A percentile compares a stretch with the other conserved stretches of the same genome.
Evolutionary conservation across 2,888 invertebrate species (phyloP).

Genomic region (Xanthia togata): DNA sequence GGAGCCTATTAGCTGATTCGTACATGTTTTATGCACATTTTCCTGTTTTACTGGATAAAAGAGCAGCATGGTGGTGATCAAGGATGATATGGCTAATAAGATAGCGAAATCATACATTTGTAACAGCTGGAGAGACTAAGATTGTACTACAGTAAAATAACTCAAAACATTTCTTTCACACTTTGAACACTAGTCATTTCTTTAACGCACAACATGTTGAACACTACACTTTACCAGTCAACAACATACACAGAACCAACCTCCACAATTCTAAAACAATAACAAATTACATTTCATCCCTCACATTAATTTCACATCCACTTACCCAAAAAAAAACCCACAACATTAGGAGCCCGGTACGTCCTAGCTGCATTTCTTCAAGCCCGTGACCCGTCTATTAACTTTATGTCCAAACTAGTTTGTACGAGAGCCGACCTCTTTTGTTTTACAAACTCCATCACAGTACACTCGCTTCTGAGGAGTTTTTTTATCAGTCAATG

Average conservation of each 20-base stretch:
- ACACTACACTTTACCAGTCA: background rate
- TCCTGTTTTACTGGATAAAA: slow-evolving; percentile 23
- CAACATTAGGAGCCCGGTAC: background rate
- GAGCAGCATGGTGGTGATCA: background rate
- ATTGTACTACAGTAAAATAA: background rate
- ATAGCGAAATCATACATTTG: background rate
- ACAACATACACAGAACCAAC: background rate
- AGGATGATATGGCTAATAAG: background rate
- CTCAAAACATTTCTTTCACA: no score
- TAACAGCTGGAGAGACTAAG: background rate
- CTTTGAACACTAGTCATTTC: background rate
- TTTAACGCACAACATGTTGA: background rate
- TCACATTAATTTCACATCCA: slow-evolving; percentile 11
- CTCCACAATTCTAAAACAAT: background rate
- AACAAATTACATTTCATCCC: slow-evolving; percentile 10
- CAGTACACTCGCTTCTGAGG: slow-evolving; percentile 21
- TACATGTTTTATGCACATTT: slow-evolving; percentile 38
- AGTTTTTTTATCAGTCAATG: slow-evolving; percentile 28
- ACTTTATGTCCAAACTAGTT: slow-evolving; percentile 46
- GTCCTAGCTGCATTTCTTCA: background rate
- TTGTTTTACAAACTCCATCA: slow-evolving; percentile 56
- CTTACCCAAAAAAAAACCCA: background rate
- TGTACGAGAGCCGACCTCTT: slow-evolving; percentile 43
- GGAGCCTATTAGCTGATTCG: slow-evolving; percentile 39
- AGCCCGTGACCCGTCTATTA: slow-evolving; percentile 41